phyloP scores from a whole-genome alignment of 1,140 invertebrate genomes.

The Drosophila athabasca region DNA sequence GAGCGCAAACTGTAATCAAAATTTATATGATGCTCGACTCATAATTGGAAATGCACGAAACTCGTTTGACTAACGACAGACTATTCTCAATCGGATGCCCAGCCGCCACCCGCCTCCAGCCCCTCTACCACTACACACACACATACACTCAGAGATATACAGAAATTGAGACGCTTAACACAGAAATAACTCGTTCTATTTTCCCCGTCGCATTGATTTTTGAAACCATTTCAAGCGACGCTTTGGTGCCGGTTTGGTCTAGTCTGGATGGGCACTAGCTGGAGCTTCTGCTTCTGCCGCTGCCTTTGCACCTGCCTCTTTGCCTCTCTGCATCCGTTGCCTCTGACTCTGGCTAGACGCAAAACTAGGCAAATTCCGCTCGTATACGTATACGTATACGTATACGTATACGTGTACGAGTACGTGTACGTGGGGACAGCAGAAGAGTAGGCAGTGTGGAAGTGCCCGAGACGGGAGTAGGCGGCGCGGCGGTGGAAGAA shows the following conservation, averaged over 20 bases:
- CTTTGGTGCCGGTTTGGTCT: constrained; percentile 60
- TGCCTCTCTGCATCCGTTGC: constrained; percentile 22
- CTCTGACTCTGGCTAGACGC: constrained; percentile 60
- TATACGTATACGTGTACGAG: not conserved
- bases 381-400: constrained; percentile 10
- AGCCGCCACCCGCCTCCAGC: constrained; percentile 18
- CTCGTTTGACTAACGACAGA: constrained; percentile 71
- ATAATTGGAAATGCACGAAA: constrained; percentile 77
- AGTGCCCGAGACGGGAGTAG: constrained; percentile 10
- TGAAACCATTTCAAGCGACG: constrained; percentile 75
- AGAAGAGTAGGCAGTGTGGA: constrained; percentile 6
- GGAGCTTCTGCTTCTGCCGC: constrained; percentile 38
- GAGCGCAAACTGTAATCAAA: constrained; percentile 57
- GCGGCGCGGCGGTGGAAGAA: constrained; percentile 17
- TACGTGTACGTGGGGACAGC: not conserved
- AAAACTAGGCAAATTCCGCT: constrained; percentile 67
- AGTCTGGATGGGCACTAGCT: constrained; percentile 24
- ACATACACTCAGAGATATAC: constrained; percentile 11
- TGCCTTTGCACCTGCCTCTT: not conserved
- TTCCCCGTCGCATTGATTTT: constrained; percentile 79
- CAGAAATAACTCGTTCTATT: constrained; percentile 81
- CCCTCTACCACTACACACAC: constrained; percentile 8
- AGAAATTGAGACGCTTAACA: constrained; percentile 76
- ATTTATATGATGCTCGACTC: constrained; percentile 63
- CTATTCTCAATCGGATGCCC: constrained; percentile 55